These are phyloP conservation scores for Tribolium madens DNA, from an alignment of 1,140 invertebrate species.

Conservation along the genomic window DNA sequence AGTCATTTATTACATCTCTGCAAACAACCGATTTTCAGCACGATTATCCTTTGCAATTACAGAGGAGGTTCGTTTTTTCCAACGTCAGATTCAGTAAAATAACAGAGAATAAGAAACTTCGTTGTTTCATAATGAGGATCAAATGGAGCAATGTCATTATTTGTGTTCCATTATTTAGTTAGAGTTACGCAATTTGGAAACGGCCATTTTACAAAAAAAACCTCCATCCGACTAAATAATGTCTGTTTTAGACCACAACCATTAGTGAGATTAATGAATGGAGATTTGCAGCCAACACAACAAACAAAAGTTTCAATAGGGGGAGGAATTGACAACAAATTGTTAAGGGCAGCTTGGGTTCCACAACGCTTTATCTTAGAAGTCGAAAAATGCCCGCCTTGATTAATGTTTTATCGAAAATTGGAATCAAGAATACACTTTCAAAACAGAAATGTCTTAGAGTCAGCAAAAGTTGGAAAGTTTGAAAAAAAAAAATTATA, in stretches of 20 bases:
- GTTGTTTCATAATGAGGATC: not conserved
- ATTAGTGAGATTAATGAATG: conserved; percentile 20
- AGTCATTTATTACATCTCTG: not conserved
- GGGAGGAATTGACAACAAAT: conserved; percentile 24
- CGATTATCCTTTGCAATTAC: not conserved
- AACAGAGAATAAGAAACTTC: not conserved
- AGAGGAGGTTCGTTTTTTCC: not conserved
- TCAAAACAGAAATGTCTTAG: too few species aligned
- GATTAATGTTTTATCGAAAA: not conserved
- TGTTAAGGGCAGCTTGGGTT: not conserved
- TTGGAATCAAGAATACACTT: too few species aligned
- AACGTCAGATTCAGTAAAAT: not conserved
- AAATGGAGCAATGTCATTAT: conserved; percentile 11
- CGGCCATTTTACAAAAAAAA: conserved; percentile 15
- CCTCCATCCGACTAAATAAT: conserved; percentile 10
- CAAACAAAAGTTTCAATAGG: conserved; percentile 24
- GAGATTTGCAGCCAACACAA: conserved; percentile 27
- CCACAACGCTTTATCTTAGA: not conserved
- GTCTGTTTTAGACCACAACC: conserved; percentile 28
- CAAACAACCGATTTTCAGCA: not conserved
- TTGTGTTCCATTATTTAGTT: not conserved
- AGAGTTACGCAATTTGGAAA: conserved; percentile 6
- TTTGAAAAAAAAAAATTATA: too few species aligned
- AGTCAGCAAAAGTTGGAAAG: too few species aligned
- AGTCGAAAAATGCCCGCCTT: not conserved